phyloP scores from a whole-genome alignment of 2,888 invertebrate species.

The Nemurella pictetii region DNA sequence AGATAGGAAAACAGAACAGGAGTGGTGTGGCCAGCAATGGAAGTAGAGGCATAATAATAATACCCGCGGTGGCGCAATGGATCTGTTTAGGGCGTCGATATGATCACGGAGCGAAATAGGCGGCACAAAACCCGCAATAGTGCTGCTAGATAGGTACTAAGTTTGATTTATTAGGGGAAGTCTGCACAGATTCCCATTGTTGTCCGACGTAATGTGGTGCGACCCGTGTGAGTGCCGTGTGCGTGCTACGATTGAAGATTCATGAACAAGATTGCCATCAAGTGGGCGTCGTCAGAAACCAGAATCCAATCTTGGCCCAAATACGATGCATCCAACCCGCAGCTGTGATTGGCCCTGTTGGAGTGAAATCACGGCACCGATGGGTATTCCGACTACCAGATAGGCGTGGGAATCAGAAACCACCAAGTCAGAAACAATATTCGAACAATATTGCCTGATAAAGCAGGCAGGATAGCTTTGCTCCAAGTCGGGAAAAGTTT shows the following conservation, averaged over 20 bases:
- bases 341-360: background rate
- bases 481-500: no score
- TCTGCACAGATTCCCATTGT: background rate
- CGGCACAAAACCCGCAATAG: no score
- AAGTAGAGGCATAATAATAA: background rate
- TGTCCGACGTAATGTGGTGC: background rate
- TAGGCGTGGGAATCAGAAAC: background rate
- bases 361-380: background rate
- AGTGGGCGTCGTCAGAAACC: background rate
- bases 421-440: no score
- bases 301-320: background rate
- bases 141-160: no score
- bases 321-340: background rate
- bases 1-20: background rate
- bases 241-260: background rate
- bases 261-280: background rate
- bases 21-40: background rate
- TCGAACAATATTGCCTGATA: no score
- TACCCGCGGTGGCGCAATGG: background rate
- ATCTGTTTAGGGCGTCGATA: no score
- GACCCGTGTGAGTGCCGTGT: background rate
- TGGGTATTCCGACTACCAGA: background rate
- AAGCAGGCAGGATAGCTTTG: no score
- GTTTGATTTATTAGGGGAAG: background rate
- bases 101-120: background rate